Evolutionary conservation across 2,797 vertebrate species (phyloP).

Genomic region (Diglossa cyanea): DNA sequence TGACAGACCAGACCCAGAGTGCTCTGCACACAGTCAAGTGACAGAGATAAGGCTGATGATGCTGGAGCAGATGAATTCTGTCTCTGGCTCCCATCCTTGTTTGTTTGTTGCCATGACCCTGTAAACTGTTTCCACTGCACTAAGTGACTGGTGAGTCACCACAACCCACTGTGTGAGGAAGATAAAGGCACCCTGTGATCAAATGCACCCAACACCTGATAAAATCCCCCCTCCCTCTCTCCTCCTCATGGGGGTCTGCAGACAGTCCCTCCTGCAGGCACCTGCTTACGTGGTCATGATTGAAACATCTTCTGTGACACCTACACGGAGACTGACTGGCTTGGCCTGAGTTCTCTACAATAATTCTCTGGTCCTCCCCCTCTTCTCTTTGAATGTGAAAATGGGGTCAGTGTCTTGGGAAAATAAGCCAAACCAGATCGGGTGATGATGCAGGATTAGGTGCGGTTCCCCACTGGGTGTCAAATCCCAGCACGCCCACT

Average conservation of each 20-base stretch:
- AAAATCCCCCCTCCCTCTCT: not conserved
- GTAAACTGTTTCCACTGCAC: not conserved
- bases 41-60: not conserved
- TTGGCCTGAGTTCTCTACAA: not conserved
- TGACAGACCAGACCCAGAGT: not conserved
- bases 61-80: not conserved
- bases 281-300: not conserved
- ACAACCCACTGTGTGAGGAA: not conserved
- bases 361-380: not conserved
- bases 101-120: not conserved
- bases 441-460: constrained; percentile 58
- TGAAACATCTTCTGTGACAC: not conserved
- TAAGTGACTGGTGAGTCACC: not conserved
- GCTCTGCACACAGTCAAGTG: not conserved
- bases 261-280: not conserved
- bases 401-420: not conserved
- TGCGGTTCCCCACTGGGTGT: constrained; percentile 32
- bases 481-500: constrained; percentile 63
- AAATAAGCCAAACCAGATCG: not conserved
- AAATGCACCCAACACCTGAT: constrained; percentile 56
- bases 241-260: not conserved
- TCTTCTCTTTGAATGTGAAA: constrained; percentile 13
- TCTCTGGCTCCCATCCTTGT: not conserved
- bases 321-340: not conserved
- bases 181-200: constrained; percentile 43